phyloP scores from a whole-genome alignment of 2,113 vertebrate species.

The Phalacrocorax aristotelis region DNA sequence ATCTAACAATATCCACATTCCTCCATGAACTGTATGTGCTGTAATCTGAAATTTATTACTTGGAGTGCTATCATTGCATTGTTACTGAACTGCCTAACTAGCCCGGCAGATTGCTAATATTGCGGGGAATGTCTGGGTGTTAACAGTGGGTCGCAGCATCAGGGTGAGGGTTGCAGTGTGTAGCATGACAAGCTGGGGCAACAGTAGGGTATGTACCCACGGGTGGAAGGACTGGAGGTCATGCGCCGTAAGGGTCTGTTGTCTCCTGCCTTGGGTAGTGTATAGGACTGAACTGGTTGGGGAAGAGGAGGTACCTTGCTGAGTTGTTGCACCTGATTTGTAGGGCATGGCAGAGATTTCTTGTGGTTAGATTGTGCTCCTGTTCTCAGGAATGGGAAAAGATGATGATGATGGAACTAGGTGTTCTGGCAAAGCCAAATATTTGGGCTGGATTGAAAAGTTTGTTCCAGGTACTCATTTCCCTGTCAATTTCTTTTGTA shows the following conservation, averaged over 20 bases:
- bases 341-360: not conserved
- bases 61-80: not conserved
- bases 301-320: not conserved
- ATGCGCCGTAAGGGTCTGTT: not conserved
- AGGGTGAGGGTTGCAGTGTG: not conserved
- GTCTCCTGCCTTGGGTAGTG: not conserved
- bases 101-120: not conserved
- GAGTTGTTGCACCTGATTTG: not conserved
- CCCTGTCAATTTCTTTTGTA: constrained; percentile 45
- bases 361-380: not conserved
- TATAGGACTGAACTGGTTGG: not conserved
- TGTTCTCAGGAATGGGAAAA: not conserved
- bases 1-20: not conserved
- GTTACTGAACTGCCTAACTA: not conserved
- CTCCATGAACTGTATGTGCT: not conserved
- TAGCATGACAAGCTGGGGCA: not conserved
- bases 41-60: not conserved
- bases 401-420: not conserved
- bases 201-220: not conserved
- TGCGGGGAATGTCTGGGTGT: rapidly evolving
- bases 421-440: not conserved
- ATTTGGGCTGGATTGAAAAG: not conserved
- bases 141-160: not conserved
- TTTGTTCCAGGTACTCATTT: not conserved
- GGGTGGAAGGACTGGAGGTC: not conserved